Evolutionary conservation across 2,888 invertebrate genomes (phyloP).

Genomic region (Eupithecia abbreviata): DNA sequence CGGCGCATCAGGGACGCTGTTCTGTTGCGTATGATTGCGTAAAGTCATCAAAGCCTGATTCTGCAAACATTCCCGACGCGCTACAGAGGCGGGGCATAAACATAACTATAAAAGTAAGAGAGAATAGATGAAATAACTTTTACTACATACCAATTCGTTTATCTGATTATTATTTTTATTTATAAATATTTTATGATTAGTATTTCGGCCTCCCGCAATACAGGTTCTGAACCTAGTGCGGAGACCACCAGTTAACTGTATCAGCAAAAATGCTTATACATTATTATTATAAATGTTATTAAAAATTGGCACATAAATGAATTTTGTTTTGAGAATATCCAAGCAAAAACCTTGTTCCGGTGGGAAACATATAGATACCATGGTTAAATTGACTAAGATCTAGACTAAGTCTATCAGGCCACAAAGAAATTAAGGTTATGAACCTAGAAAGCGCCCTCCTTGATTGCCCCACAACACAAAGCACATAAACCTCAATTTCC

Average conservation of each 20-base stretch:
- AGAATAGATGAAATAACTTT: neutral
- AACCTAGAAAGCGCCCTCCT: neutral
- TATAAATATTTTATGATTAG: too few species aligned
- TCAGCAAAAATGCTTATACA: too few species aligned
- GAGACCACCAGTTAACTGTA: too few species aligned
- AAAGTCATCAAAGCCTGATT: too few species aligned
- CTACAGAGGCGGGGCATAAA: neutral
- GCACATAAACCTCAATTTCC: constrained; percentile 7
- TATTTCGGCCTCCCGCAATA: too few species aligned
- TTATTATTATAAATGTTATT: too few species aligned
- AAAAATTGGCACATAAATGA: too few species aligned
- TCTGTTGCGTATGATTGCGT: too few species aligned
- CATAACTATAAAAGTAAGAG: neutral
- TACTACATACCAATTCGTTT: neutral
- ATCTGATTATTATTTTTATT: too few species aligned
- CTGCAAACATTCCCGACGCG: too few species aligned
- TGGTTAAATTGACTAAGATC: neutral
- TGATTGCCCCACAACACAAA: constrained; percentile 10
- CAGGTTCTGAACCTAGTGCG: too few species aligned
- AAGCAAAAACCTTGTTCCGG: neutral
- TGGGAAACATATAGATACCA: neutral
- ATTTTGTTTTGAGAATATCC: neutral
- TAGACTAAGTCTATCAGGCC: neutral
- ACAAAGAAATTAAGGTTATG: neutral
- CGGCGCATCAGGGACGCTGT: too few species aligned